Percentiles rank a stretch among this genome's conserved stretches.
These are phyloP conservation scores for Drosophila kuntzei DNA, from an alignment of 2,888 invertebrate genomes.

Conservation along the genomic window DNA sequence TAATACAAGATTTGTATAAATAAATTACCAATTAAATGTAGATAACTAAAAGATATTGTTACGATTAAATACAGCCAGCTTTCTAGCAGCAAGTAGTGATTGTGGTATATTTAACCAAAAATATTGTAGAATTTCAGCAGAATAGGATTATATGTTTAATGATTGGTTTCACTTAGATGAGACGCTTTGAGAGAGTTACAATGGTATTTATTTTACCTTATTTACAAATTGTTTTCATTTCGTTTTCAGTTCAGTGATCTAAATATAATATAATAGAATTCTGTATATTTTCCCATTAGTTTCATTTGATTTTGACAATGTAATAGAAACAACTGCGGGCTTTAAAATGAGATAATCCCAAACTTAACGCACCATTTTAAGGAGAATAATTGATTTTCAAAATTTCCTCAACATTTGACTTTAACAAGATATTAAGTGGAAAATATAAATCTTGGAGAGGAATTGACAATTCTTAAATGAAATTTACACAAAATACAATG, in stretches of 20 bases:
- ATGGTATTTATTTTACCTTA: slow-evolving; percentile 16
- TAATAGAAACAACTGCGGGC: slow-evolving; percentile 21
- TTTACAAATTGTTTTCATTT: slow-evolving; percentile 5
- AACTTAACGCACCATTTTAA: slow-evolving; percentile 38
- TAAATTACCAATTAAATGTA: slow-evolving; percentile 59
- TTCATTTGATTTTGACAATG: not conserved
- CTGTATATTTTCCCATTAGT: not conserved
- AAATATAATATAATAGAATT: slow-evolving; percentile 10
- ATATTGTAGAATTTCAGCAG: slow-evolving; percentile 52
- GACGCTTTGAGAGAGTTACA: not conserved
- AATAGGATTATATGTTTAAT: slow-evolving; percentile 30
- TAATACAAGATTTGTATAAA: slow-evolving; percentile 57
- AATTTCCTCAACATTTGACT: slow-evolving; percentile 24
- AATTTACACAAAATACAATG: slow-evolving; percentile 46
- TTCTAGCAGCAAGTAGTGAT: slow-evolving; percentile 80
- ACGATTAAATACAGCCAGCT: slow-evolving; percentile 61
- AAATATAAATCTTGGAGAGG: slow-evolving; percentile 57
- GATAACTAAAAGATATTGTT: slow-evolving; percentile 75
- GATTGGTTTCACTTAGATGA: slow-evolving; percentile 44
- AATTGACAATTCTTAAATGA: slow-evolving; percentile 64
- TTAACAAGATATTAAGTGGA: slow-evolving; percentile 37
- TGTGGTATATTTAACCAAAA: slow-evolving; percentile 73
- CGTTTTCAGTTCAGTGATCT: not conserved
- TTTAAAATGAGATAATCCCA: slow-evolving; percentile 44
- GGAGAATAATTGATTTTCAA: slow-evolving; percentile 14